Conservation (phyloP, 2,797 vertebrate species). For the Syngnathus rostellatus region DNA sequence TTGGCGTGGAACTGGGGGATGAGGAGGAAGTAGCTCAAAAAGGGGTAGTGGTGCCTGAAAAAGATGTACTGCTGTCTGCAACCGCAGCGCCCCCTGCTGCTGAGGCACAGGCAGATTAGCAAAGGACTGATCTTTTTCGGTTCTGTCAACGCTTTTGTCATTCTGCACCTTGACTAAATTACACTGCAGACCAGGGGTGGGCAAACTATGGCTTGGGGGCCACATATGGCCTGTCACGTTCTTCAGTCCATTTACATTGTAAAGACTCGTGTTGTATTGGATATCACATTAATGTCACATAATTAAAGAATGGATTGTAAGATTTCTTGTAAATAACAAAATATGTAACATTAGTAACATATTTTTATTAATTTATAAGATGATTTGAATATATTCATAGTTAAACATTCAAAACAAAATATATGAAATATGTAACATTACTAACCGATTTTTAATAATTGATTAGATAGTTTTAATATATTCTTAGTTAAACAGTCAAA, state of each 20-base stretch:
- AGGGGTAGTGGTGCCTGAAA: conserved; percentile 40
- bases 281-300: background rate
- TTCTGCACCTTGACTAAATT: conserved; percentile 53
- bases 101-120: conserved; percentile 63
- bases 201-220: background rate
- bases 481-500: background rate
- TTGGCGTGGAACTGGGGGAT: conserved; percentile 18
- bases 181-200: background rate
- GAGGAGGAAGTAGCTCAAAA: conserved; percentile 44
- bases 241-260: background rate
- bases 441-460: background rate
- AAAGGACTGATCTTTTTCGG: conserved; percentile 19
- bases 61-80: conserved; percentile 52
- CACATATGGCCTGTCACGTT: background rate
- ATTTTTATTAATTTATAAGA: background rate
- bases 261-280: background rate
- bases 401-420: background rate
- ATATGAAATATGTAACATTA: background rate
- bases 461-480: background rate
- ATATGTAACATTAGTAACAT: background rate
- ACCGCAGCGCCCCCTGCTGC: conserved; percentile 57
- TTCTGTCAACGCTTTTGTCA: conserved; percentile 32
- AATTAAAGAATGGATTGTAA: background rate
- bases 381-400: background rate
- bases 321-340: background rate